Evolutionary conservation across 2,888 invertebrate genomes (phyloP).

Genomic region (Perdita meconis): DNA sequence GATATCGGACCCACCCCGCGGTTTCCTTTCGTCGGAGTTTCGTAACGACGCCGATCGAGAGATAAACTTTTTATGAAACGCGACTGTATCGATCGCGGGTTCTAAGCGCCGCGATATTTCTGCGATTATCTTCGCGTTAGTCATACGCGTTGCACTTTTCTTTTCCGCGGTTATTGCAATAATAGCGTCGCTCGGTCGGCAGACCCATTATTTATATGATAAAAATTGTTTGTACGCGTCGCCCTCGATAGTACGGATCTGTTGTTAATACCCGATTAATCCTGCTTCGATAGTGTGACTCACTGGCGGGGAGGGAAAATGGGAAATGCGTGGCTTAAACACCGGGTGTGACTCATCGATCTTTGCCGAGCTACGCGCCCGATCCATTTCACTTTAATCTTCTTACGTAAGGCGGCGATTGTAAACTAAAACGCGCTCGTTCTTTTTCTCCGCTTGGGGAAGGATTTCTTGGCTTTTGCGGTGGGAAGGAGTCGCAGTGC

Average conservation of each 20-base stretch:
- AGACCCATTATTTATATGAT: slow-evolving; percentile 30
- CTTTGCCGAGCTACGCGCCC: not conserved
- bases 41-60: too few relatives aligned
- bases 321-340: slow-evolving; percentile 23
- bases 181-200: slow-evolving; percentile 7
- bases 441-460: not conserved
- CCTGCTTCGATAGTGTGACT: slow-evolving; percentile 45
- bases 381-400: slow-evolving; percentile 47
- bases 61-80: slow-evolving; percentile 2
- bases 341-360: slow-evolving; percentile 29
- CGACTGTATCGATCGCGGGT: slow-evolving; percentile 13
- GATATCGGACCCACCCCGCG: too few relatives aligned
- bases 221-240: slow-evolving; percentile 35
- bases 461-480: too few relatives aligned
- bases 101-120: slow-evolving; percentile 49
- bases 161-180: not conserved
- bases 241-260: slow-evolving; percentile 34
- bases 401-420: not conserved
- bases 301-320: slow-evolving; percentile 34
- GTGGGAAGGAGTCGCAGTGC: too few relatives aligned
- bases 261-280: slow-evolving; percentile 49
- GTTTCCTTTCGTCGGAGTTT: too few relatives aligned
- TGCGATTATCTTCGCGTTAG: slow-evolving; percentile 42
- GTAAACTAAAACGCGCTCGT: not conserved
- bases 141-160: slow-evolving; percentile 14